These are phyloP conservation scores for Macroteleia sp. DNA, from an alignment of 2,888 invertebrate species.

Conservation along the genomic window DNA sequence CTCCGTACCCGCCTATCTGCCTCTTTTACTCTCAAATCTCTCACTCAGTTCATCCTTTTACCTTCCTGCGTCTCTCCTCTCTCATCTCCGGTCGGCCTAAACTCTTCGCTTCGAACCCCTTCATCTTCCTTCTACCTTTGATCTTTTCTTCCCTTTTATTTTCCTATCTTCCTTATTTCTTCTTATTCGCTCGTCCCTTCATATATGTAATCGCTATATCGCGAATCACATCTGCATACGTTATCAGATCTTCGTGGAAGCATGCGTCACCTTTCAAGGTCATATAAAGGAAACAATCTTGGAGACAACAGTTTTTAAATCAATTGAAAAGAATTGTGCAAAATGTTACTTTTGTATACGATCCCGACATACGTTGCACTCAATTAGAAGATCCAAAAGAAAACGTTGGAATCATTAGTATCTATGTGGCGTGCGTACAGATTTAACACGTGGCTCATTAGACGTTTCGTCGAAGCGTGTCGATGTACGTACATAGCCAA, in stretches of 20 bases:
- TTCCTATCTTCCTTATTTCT: slow-evolving; percentile 45
- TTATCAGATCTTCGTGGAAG: slow-evolving; percentile 35
- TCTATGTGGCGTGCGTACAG: slow-evolving; percentile 41
- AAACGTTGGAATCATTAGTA: slow-evolving; percentile 17
- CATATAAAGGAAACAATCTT: too few species aligned
- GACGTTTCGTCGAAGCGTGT: slow-evolving; percentile 69
- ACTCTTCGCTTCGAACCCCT: slow-evolving; percentile 55
- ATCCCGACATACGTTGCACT: too few species aligned
- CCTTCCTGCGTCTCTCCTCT: slow-evolving; percentile 62
- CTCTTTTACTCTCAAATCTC: slow-evolving; percentile 83
- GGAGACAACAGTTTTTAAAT: too few species aligned
- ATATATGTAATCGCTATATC: slow-evolving; percentile 57
- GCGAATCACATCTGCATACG: slow-evolving; percentile 38
- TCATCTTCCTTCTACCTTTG: slow-evolving; percentile 60
- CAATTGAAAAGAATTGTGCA: too few species aligned
- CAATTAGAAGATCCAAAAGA: too few species aligned
- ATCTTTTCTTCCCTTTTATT: slow-evolving; percentile 48
- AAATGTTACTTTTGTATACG: too few species aligned
- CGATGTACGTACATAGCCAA: slow-evolving; percentile 41
- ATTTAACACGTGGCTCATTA: slow-evolving; percentile 69
- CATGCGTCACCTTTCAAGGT: slow-evolving; percentile 56
- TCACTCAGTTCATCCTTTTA: slow-evolving; percentile 76
- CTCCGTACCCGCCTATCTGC: slow-evolving; percentile 82
- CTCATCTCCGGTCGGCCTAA: slow-evolving; percentile 57
- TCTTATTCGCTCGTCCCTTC: slow-evolving; percentile 21